Evolutionary conservation across 2,797 vertebrate species (phyloP).

Genomic region (Champsocephalus esox): DNA sequence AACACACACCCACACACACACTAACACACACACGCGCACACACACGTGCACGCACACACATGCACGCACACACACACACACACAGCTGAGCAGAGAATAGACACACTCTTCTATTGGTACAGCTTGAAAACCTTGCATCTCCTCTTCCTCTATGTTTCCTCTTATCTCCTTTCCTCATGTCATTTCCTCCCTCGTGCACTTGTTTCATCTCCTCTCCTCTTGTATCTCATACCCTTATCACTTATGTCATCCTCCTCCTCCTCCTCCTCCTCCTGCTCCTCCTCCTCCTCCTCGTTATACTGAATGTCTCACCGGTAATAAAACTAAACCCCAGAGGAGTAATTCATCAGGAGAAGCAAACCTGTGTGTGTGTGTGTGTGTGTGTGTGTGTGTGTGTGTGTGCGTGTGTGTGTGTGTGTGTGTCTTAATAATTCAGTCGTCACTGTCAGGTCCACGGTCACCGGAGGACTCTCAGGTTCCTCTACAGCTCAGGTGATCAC

Average conservation of each 20-base stretch:
- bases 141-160: neutral
- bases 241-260: neutral
- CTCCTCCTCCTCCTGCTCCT: neutral
- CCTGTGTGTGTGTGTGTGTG: no score
- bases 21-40: no score
- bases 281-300: neutral
- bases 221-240: neutral
- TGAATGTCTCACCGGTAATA: constrained; percentile 19
- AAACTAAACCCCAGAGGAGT: constrained; percentile 28
- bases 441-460: constrained; percentile 55
- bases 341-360: constrained; percentile 17
- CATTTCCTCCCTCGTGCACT: neutral
- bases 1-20: no score
- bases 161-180: neutral
- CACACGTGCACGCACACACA: no score
- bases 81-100: constrained; percentile 27
- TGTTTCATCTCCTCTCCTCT: neutral
- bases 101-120: constrained; percentile 12
- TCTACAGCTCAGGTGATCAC: constrained; percentile 54
- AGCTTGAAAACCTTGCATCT: constrained; percentile 20
- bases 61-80: constrained; percentile 4
- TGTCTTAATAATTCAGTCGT: constrained; percentile 68
- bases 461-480: constrained; percentile 62
- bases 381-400: no score
- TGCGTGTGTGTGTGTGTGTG: constrained; percentile 21